phyloP scores from a whole-genome alignment of 2,888 invertebrate species.

The Autographa gamma region DNA sequence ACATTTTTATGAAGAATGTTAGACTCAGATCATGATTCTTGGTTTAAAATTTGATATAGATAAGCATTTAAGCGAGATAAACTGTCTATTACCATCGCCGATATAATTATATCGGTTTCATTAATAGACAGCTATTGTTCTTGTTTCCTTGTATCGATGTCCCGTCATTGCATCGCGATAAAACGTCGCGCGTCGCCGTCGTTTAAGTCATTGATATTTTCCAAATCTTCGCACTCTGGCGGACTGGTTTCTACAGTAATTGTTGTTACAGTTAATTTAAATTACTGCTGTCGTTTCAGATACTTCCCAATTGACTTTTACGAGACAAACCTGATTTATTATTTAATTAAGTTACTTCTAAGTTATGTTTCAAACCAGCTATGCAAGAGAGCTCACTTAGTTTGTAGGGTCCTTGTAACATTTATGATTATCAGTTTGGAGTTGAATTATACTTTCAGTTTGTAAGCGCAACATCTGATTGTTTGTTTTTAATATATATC shows the following conservation, averaged over 20 bases:
- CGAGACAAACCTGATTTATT: neutral
- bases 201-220: slow-evolving; percentile 24
- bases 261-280: neutral
- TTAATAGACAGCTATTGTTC: slow-evolving; percentile 28
- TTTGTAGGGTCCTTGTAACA: neutral
- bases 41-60: too few species aligned
- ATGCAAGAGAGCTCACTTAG: too few species aligned
- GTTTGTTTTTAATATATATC: slow-evolving; percentile 17
- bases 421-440: neutral
- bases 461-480: neutral
- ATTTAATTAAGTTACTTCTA: too few species aligned
- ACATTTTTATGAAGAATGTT: too few species aligned
- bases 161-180: slow-evolving; percentile 22
- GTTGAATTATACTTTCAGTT: neutral
- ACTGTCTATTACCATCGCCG: neutral
- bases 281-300: slow-evolving; percentile 25
- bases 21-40: too few species aligned
- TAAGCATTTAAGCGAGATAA: neutral
- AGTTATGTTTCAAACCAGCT: too few species aligned
- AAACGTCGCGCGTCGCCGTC: slow-evolving; percentile 6
- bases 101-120: slow-evolving; percentile 13
- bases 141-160: slow-evolving; percentile 24
- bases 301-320: neutral
- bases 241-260: slow-evolving; percentile 29
- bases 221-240: slow-evolving; percentile 33